These are phyloP conservation scores for Scaptomyza pallida DNA, from an alignment of 1,140 invertebrate species.

Conservation along the genomic window DNA sequence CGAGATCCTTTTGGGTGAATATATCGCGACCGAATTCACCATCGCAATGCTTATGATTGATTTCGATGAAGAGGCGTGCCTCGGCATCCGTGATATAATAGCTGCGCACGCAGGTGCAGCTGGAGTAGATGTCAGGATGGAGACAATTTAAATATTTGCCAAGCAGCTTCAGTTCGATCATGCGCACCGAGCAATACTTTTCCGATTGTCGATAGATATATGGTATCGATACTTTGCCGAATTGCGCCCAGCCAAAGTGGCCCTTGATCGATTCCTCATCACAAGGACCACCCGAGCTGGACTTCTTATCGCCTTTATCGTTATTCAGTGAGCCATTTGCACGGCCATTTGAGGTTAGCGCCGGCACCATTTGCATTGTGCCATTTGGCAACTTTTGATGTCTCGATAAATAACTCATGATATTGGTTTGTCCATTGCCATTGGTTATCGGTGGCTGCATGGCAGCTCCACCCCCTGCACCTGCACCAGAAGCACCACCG, in stretches of 20 bases:
- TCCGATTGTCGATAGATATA: conserved; percentile 93
- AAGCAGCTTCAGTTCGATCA: conserved; percentile 94
- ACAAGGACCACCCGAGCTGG: conserved; percentile 71
- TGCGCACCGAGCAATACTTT: conserved; percentile 95
- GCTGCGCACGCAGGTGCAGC: conserved; percentile 94
- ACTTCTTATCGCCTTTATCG: conserved; percentile 40
- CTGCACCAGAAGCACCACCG: conserved; percentile 11
- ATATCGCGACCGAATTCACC: conserved; percentile 93
- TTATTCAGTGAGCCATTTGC: conserved; percentile 48
- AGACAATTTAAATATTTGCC: conserved; percentile 93
- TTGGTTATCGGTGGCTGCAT: conserved; percentile 74
- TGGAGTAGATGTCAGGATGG: conserved; percentile 92
- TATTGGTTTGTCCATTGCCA: conserved; percentile 85
- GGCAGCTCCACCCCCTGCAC: conserved; percentile 29
- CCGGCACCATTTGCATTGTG: conserved; percentile 74
- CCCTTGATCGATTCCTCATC: conserved; percentile 93
- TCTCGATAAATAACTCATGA: conserved; percentile 86
- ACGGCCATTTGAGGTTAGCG: conserved; percentile 48
- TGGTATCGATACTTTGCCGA: conserved; percentile 94
- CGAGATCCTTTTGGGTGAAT: conserved; percentile 95
- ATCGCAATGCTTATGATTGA: conserved; percentile 96
- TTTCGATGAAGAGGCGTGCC: conserved; percentile 95
- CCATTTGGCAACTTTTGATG: conserved; percentile 83
- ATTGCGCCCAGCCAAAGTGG: conserved; percentile 94
- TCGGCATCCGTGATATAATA: conserved; percentile 97